Evolutionary conservation across 2,888 invertebrate species (phyloP), one percentile per base, ranked within the genome.

Genomic region (Zaprionus lineosus): DNA sequence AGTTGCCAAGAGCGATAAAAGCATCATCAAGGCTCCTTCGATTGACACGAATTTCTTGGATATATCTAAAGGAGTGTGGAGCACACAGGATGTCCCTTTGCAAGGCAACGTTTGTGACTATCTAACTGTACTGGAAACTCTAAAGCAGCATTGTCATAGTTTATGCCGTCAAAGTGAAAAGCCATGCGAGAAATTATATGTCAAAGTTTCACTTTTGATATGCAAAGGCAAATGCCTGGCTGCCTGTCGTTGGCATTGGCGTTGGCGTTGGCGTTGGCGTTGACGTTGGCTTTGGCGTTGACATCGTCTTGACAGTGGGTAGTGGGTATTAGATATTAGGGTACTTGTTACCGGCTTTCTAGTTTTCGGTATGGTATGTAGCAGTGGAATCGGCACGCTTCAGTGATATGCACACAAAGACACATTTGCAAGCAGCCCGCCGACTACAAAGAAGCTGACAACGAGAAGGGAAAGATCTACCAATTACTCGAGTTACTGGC

Each of bases 101-200:
- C 15, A 16, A 39, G 36, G 5, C 8, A 41, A 59, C 43, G 48
- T 39, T 60, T 40, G 28, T 36, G 57, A 47, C 33, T 65, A 26
- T 52, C 24, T 31, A 24, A 33, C 19, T 16, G 28, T 14, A 16
- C 18, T 26, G 1, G 12, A 1, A 37, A 31, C 46, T 64, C 50
- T 50, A 50, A 51, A 52, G 55, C 59, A 76, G 61, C 66, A 75
- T 83, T 83, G 73, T 76, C 77, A 78, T 72, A 79, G 83, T 79
- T 83, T 79, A 72, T 83, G 84, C 61, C 76, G 67, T 84, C 79
- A 84, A 79, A 79, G 82, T 81, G 77, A 81, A 79, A 79, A 79
- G 81, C 84, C 79, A 79, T 84, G 79, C 84, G 84, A 81, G 77
- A 84, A 79, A 79, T 84, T 79, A 79, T 84, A 74, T 79, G 79